A percentile compares a stretch with the other conserved stretches of the same genome.
Evolutionary conservation across 2,113 vertebrate genomes (phyloP).

Genomic region (Eulemur macaco): DNA sequence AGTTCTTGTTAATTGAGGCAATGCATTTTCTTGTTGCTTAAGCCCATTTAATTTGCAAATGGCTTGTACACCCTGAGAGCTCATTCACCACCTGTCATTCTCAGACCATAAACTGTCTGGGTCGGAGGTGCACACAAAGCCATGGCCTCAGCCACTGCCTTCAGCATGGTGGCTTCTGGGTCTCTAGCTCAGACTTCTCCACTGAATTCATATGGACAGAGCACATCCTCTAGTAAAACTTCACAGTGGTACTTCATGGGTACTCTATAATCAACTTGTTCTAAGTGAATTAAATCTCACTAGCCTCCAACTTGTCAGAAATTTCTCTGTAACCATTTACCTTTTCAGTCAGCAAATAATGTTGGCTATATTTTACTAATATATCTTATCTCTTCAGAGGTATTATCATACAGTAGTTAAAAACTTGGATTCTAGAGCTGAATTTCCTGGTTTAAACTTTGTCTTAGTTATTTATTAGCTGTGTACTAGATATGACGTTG

Average conservation of each 20-base stretch:
- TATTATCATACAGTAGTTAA: background rate
- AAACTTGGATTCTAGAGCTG: background rate
- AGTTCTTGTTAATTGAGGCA: background rate
- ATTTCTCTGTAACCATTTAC: background rate
- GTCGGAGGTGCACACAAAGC: background rate
- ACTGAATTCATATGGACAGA: background rate
- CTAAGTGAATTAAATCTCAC: background rate
- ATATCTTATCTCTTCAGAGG: background rate
- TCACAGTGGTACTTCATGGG: background rate
- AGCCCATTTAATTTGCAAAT: background rate
- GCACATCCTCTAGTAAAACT: background rate
- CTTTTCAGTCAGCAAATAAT: background rate
- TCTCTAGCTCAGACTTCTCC: background rate
- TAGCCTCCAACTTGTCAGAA: background rate
- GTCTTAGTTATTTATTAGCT: background rate
- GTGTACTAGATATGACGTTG: background rate
- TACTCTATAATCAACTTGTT: background rate
- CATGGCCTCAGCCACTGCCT: background rate
- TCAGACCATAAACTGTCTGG: background rate
- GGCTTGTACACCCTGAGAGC: background rate
- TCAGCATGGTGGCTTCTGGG: background rate
- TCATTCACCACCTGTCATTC: background rate
- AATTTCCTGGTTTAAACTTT: background rate
- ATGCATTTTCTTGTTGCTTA: background rate
- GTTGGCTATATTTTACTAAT: background rate